Evolutionary conservation across 2,888 invertebrate genomes (phyloP).

Genomic region (Drosophila meridiana): DNA sequence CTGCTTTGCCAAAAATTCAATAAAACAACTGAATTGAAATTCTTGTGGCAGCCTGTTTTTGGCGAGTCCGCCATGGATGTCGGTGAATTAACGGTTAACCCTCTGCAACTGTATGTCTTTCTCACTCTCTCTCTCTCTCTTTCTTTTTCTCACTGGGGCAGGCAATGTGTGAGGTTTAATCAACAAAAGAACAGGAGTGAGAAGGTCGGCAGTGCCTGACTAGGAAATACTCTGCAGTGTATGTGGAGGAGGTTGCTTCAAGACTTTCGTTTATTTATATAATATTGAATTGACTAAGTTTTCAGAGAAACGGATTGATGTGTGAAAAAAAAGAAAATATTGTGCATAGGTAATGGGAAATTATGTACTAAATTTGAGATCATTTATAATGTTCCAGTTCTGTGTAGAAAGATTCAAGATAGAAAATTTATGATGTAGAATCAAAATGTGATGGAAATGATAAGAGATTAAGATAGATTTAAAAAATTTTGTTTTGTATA

Average conservation of each 20-base stretch:
- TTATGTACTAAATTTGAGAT: background rate
- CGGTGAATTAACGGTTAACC: constrained; percentile 67
- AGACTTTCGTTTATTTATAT: background rate
- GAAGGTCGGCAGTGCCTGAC: background rate
- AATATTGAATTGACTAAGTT: background rate
- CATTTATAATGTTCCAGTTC: no score
- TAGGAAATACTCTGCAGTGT: background rate
- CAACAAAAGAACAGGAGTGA: constrained; percentile 35
- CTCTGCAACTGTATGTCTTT: background rate
- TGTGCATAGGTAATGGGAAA: background rate
- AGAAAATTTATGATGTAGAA: no score
- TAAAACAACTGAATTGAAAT: constrained; percentile 58
- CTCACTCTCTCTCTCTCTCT: background rate
- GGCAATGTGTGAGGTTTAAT: constrained; percentile 58
- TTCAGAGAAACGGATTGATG: background rate
- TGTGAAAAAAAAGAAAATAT: background rate
- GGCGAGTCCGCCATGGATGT: constrained; percentile 54
- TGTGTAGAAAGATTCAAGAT: no score
- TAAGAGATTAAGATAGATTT: no score
- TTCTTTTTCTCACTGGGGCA: background rate
- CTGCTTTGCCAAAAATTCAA: constrained; percentile 44
- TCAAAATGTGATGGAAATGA: no score
- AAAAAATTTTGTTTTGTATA: no score
- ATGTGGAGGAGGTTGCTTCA: no score
- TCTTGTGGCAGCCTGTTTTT: constrained; percentile 42